Conservation (phyloP, 2,113 vertebrate genomes). For the Rhinopomastus cyanomelas region DNA sequence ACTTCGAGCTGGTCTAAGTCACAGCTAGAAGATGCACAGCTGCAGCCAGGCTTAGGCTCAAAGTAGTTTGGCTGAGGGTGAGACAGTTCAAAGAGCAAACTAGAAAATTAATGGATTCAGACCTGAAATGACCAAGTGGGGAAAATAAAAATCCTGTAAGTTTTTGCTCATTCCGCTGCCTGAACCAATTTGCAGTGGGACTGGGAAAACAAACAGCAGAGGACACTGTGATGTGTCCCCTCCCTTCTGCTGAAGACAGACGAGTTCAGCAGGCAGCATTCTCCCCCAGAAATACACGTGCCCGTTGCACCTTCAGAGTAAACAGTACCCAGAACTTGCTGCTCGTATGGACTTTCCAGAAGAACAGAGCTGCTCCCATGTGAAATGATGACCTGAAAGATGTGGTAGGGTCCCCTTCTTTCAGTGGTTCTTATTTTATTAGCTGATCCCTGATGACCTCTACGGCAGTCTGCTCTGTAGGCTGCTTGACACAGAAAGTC, state of each 20-base stretch:
- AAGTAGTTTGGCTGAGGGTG: not conserved
- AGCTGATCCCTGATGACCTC: not conserved
- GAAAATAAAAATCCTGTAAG: not conserved
- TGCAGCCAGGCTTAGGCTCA: not conserved
- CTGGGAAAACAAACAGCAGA: not conserved
- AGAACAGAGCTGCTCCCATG: not conserved
- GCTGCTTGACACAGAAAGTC: not conserved
- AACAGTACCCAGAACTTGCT: not conserved
- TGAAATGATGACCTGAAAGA: not conserved
- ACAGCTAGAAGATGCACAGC: not conserved
- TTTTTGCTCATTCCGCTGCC: not conserved
- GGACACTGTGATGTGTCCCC: not conserved
- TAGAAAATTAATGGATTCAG: not conserved
- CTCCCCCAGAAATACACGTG: not conserved
- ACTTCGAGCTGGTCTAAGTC: not conserved
- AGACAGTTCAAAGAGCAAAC: not conserved
- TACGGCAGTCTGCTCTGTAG: not conserved
- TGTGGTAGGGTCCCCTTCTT: not conserved
- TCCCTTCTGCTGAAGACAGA: not conserved
- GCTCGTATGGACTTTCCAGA: not conserved
- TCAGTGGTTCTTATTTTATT: not conserved
- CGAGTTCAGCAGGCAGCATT: not conserved
- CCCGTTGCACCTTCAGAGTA: not conserved
- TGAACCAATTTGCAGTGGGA: not conserved
- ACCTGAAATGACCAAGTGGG: not conserved